These are phyloP conservation scores for Crocodylus rhombifer DNA, from an alignment of 2,797 vertebrate species.

Conservation along the genomic window DNA sequence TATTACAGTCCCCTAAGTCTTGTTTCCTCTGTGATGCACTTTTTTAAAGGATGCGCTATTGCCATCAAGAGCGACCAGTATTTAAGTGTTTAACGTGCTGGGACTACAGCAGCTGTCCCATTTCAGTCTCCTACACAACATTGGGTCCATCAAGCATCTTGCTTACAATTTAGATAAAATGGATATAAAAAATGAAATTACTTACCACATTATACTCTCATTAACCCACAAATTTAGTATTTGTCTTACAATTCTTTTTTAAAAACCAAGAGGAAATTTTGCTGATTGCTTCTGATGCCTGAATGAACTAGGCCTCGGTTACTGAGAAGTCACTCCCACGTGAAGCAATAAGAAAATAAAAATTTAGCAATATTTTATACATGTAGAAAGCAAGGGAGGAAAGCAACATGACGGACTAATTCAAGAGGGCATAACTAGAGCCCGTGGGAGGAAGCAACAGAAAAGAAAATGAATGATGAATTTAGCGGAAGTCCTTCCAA, in stretches of 20 bases:
- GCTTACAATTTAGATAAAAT: background rate
- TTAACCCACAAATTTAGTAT: background rate
- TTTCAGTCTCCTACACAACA: background rate
- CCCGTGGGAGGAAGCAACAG: background rate
- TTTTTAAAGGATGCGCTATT: background rate
- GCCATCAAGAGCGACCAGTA: background rate
- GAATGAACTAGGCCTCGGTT: background rate
- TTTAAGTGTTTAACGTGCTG: conserved; percentile 23
- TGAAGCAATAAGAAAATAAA: background rate
- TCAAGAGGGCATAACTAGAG: background rate
- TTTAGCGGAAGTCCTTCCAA: background rate
- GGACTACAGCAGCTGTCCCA: background rate
- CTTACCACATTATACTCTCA: background rate
- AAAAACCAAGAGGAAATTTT: background rate
- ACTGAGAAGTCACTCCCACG: fast-evolving
- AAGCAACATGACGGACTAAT: background rate
- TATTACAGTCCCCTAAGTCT: background rate
- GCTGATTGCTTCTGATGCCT: background rate
- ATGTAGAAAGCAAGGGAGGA: background rate
- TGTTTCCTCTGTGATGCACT: background rate
- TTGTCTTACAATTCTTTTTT: background rate
- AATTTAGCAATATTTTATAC: background rate
- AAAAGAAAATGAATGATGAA: background rate
- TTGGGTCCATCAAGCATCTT: background rate
- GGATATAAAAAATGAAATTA: background rate